Base-by-base conservation (phyloP, 2,888 invertebrate genomes). In the Parascotia fuliginaria region DNA sequence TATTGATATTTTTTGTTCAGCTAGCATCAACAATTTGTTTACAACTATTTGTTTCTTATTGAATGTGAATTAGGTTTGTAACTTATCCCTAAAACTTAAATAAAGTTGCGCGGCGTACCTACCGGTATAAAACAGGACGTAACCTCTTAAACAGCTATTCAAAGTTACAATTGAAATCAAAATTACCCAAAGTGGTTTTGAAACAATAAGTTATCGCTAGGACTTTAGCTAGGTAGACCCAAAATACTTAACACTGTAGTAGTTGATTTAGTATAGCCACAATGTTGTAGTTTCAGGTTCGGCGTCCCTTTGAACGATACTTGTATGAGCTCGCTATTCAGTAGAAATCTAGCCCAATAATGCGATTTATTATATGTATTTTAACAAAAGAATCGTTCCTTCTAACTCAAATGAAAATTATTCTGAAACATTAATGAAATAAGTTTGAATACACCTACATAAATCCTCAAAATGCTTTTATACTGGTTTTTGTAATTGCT, bases 391-490 rank as follows among this genome's bases (percentile, higher is more conserved):
- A 37, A 52, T 52, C 48, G 36, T 34, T 57, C 39, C 31, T 43
- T 46, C 32, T 44, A 31, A 53, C 50, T 49, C 34, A 49, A 49
- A 63, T 48, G 39, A 24, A 55, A 63, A 32, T 56, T 55, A 64
- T 60, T 59, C 57, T 55, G 42, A 48, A 65, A 60, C 60, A 60
- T 65, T 64, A 65, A 68, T 65, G 49, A 65, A 65, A 65, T 55
- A 65, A 68, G 57, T 65, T 65, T 60, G 56, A 60, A 60, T 60
- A 60, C 34, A 44, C 37, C 13, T 48, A 55, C 47, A 68, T 68
- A 60, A 60, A 68, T 68, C 43, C 38, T 45, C 39, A 47, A 53
- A 63, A 51, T 42, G 53, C 44, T 59, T 51, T 22, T 42, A 45
- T 45, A 60, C 65, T 45, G 56, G 49, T 42, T 51, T 55, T 55